phyloP scores from a whole-genome alignment of 2,113 vertebrate genomes.

The Pterophyllum scalare region DNA sequence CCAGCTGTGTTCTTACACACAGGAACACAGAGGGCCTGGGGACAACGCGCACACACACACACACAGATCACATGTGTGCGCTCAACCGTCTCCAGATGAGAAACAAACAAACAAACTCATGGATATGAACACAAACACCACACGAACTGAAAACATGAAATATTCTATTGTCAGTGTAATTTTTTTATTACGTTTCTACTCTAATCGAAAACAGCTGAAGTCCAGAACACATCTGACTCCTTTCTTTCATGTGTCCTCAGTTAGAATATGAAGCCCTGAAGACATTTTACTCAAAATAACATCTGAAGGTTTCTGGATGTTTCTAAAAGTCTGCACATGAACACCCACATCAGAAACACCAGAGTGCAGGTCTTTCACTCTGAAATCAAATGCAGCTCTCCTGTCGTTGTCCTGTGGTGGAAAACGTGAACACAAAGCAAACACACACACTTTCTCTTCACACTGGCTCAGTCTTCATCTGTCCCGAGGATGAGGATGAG shows the following conservation, averaged over 20 bases:
- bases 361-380: not conserved
- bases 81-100: conserved; percentile 13
- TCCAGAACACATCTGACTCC: not conserved
- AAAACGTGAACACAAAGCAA: not conserved
- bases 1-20: conserved; percentile 78
- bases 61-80: conserved; percentile 24
- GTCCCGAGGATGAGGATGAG: not conserved
- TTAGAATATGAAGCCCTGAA: no score
- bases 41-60: conserved; percentile 43
- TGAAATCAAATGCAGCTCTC: not conserved
- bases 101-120: conserved; percentile 51
- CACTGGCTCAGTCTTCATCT: not conserved
- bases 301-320: no score
- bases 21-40: conserved; percentile 70
- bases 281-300: no score
- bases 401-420: not conserved
- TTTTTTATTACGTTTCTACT: not conserved
- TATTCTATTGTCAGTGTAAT: not conserved
- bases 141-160: not conserved
- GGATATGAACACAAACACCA: conserved; percentile 55
- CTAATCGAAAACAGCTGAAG: not conserved
- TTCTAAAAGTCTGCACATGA: not conserved
- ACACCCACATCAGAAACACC: not conserved
- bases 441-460: not conserved
- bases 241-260: no score